These are phyloP conservation scores for Gephyroberyx darwinii DNA, from an alignment of 2,797 vertebrate species.

Conservation along the genomic window DNA sequence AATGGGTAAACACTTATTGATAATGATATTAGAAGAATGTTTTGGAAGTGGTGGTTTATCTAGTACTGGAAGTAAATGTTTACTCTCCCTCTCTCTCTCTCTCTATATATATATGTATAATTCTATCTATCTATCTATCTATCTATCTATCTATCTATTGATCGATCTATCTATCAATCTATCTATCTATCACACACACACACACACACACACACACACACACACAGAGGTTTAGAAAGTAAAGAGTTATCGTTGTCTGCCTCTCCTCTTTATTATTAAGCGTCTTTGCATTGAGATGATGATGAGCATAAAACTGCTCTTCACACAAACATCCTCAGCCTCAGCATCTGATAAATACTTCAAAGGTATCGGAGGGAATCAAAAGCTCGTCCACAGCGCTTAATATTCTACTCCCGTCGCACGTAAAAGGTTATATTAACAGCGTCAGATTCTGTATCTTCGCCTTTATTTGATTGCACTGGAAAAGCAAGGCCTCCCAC, in stretches of 20 bases:
- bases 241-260: too few relatives aligned
- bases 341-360: constrained; percentile 25
- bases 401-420: constrained; percentile 39
- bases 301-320: constrained; percentile 32
- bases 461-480: constrained; percentile 65
- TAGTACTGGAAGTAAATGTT: constrained; percentile 3
- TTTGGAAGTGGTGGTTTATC: constrained; percentile 1
- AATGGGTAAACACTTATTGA: neutral
- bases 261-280: neutral
- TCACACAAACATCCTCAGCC: constrained; percentile 37
- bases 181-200: neutral
- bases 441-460: constrained; percentile 45
- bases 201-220: constrained; percentile 17
- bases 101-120: neutral
- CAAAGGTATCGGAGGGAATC: constrained; percentile 20
- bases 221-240: constrained; percentile 38
- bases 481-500: constrained; percentile 31
- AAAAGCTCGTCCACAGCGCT: constrained; percentile 33
- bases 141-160: neutral
- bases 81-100: neutral
- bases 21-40: constrained; percentile 1
- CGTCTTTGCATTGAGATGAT: constrained; percentile 9
- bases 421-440: constrained; percentile 51
- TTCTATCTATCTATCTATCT: neutral
- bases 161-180: constrained; percentile 1